A percentile compares a stretch with the other conserved stretches of the same genome.
Evolutionary conservation across 2,888 invertebrate species (phyloP).

Genomic region (Odontocolon sp.): DNA sequence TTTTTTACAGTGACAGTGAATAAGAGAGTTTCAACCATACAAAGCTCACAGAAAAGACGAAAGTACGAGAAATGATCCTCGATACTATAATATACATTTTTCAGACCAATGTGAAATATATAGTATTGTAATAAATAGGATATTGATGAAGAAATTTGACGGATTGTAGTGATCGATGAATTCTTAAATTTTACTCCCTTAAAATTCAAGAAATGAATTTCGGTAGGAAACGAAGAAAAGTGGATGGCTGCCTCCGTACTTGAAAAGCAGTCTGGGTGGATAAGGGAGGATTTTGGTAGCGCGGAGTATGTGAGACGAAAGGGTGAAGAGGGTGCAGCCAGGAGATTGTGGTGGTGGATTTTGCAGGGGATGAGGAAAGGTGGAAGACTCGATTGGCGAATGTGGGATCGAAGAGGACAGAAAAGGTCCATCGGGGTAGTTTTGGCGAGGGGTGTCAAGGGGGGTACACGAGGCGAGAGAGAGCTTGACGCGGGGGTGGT

Average conservation of each 20-base stretch:
- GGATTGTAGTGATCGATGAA: no score
- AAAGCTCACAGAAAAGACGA: no score
- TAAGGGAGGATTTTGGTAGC: slow-evolving; percentile 52
- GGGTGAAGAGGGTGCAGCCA: slow-evolving; percentile 58
- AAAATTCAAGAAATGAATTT: neutral
- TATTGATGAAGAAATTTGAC: no score
- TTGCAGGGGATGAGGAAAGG: slow-evolving; percentile 56
- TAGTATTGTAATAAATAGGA: no score
- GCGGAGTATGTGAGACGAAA: slow-evolving; percentile 12
- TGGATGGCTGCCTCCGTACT: slow-evolving; percentile 20
- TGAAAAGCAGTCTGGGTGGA: slow-evolving; percentile 36
- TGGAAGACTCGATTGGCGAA: slow-evolving; percentile 74
- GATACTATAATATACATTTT: no score
- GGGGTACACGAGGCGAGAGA: slow-evolving; percentile 63
- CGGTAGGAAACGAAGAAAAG: neutral
- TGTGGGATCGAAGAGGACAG: slow-evolving; percentile 74
- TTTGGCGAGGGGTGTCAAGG: slow-evolving; percentile 43
- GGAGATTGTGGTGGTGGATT: slow-evolving; percentile 14
- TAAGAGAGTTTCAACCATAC: no score
- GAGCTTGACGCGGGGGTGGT: slow-evolving; percentile 74
- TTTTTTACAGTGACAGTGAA: no score
- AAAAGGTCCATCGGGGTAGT: slow-evolving; percentile 62
- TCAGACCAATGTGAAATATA: no score
- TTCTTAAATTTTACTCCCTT: no score
- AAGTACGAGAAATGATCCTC: no score